A percentile compares a stretch with the other conserved stretches of the same genome.
Evolutionary conservation across 2,888 invertebrate species (phyloP).

Genomic region (Mythimna vitellina): DNA sequence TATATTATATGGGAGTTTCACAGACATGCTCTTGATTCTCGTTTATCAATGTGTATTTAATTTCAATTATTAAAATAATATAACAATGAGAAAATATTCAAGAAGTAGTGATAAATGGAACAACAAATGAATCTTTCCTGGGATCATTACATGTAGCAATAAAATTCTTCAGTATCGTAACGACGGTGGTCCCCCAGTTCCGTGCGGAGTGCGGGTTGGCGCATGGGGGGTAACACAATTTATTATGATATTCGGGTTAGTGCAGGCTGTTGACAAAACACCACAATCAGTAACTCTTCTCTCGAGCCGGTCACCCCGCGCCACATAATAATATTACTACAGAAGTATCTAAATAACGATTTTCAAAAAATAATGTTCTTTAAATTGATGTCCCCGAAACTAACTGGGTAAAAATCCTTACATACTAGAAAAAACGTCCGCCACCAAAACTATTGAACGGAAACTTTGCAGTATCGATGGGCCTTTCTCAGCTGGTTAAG

Average conservation of each 20-base stretch:
- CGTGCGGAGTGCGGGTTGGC: neutral
- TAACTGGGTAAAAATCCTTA: no score
- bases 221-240: constrained; percentile 20
- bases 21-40: no score
- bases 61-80: no score
- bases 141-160: neutral
- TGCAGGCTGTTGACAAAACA: constrained; percentile 38
- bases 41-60: no score
- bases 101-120: neutral
- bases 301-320: neutral
- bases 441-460: no score
- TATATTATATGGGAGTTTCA: no score
- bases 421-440: no score
- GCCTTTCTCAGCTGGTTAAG: no score
- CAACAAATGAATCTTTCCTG: neutral
- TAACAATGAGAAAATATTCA: neutral
- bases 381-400: no score
- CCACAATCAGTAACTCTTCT: constrained; percentile 31
- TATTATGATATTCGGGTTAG: constrained; percentile 41
- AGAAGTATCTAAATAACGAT: constrained; percentile 12
- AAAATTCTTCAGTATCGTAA: neutral
- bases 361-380: no score
- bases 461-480: no score
- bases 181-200: neutral
- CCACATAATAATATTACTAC: neutral